These are phyloP conservation scores for Tor tambroides DNA, from an alignment of 2,113 vertebrate genomes.

Conservation along the genomic window DNA sequence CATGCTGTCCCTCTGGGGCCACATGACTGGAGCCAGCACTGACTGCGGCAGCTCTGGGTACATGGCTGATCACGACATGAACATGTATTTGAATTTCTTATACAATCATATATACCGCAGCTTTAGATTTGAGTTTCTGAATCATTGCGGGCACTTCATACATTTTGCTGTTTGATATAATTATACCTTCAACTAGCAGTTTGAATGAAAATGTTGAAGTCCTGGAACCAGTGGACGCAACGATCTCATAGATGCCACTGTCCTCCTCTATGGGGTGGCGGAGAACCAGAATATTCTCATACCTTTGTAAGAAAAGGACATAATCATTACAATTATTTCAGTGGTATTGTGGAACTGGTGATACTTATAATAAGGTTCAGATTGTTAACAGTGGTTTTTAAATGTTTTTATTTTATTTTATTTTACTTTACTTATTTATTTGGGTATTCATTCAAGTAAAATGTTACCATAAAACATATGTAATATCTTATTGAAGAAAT, in stretches of 20 bases:
- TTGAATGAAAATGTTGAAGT: slow-evolving; percentile 76
- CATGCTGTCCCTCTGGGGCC: slow-evolving; percentile 80
- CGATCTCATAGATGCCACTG: slow-evolving; percentile 88
- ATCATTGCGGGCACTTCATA: not conserved
- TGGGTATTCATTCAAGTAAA: too few relatives aligned
- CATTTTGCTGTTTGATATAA: not conserved
- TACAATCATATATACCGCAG: not conserved
- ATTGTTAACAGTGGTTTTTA: not conserved
- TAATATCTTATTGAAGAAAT: too few relatives aligned
- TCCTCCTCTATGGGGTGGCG: slow-evolving; percentile 88
- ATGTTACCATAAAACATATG: too few relatives aligned
- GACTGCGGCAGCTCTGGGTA: slow-evolving; percentile 67
- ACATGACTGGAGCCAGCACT: slow-evolving; percentile 80
- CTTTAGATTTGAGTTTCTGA: not conserved
- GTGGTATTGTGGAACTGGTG: not conserved
- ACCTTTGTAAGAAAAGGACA: slow-evolving; percentile 73
- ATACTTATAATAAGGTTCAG: not conserved
- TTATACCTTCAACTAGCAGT: slow-evolving; percentile 85
- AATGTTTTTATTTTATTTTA: too few relatives aligned
- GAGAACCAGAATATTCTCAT: slow-evolving; percentile 85
- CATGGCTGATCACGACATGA: slow-evolving; percentile 54
- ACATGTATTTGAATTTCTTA: not conserved
- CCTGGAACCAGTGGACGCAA: slow-evolving; percentile 78
- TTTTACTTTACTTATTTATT: too few relatives aligned
- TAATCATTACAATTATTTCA: not conserved